Conservation (phyloP, 2,113 vertebrate species). For the Phylloscopus trochiloides region DNA sequence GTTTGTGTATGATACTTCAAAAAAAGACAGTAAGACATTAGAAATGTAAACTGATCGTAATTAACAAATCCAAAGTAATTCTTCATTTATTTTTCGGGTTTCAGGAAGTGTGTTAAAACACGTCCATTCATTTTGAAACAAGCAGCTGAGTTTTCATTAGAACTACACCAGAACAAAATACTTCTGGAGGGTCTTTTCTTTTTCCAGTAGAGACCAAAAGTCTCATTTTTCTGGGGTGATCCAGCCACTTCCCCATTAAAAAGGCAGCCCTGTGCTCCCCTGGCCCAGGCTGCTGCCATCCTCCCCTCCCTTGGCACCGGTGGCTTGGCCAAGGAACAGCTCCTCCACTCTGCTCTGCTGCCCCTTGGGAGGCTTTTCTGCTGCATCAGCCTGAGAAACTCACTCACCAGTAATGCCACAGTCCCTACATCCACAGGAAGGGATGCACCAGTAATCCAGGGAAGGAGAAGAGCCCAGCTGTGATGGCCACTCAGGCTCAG, state of each 20-base stretch:
- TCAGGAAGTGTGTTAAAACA: not conserved
- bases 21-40: not conserved
- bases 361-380: not conserved
- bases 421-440: accelerated
- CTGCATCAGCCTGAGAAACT: not conserved
- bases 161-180: not conserved
- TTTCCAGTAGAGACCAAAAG: not conserved
- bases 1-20: not conserved
- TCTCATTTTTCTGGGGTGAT: not conserved
- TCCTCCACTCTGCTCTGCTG: not conserved
- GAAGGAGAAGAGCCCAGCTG: not conserved
- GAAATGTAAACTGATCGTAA: not conserved
- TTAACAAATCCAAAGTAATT: not conserved
- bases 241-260: not conserved
- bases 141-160: not conserved
- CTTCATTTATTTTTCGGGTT: not conserved
- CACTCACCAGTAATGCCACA: accelerated
- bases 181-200: not conserved
- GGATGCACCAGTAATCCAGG: not conserved
- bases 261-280: not conserved
- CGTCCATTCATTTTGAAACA: not conserved
- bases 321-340: not conserved
- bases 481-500: not conserved
- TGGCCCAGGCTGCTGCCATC: not conserved
- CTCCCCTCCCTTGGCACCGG: not conserved